Evolutionary conservation across 2,888 invertebrate species (phyloP).

Genomic region (Artemia sinica): DNA sequence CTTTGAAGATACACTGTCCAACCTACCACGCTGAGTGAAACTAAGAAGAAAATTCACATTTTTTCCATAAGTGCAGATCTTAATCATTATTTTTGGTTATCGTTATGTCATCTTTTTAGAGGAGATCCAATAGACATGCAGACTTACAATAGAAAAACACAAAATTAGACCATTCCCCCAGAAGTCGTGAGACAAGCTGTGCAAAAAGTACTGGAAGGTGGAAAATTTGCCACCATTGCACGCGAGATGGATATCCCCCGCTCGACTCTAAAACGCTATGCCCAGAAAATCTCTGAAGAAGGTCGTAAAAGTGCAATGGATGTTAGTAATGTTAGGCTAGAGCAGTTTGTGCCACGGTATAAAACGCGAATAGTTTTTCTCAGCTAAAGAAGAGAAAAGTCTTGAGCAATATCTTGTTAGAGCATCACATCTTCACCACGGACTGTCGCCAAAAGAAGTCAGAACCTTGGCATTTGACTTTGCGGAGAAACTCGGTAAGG

Average conservation of each 20-base stretch:
- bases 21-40: neutral
- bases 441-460: neutral
- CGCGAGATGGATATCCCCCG: no score
- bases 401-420: no score
- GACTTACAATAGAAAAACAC: no score
- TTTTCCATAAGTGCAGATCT: neutral
- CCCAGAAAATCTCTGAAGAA: neutral
- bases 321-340: neutral
- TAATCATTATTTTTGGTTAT: no score
- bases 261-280: neutral
- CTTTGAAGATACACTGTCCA: neutral
- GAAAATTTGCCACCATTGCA: no score
- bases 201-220: no score
- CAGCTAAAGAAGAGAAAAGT: neutral
- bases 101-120: no score
- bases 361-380: neutral
- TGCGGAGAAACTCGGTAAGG: neutral
- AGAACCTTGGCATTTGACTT: neutral
- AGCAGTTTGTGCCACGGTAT: neutral
- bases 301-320: neutral
- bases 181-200: neutral
- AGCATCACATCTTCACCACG: neutral
- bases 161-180: neutral
- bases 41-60: neutral
- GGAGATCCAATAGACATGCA: no score